These are phyloP conservation scores for Chironex yamaguchii DNA, from an alignment of 30 jellyfish, hydroid and myxozoan species.

Conservation along the genomic window DNA sequence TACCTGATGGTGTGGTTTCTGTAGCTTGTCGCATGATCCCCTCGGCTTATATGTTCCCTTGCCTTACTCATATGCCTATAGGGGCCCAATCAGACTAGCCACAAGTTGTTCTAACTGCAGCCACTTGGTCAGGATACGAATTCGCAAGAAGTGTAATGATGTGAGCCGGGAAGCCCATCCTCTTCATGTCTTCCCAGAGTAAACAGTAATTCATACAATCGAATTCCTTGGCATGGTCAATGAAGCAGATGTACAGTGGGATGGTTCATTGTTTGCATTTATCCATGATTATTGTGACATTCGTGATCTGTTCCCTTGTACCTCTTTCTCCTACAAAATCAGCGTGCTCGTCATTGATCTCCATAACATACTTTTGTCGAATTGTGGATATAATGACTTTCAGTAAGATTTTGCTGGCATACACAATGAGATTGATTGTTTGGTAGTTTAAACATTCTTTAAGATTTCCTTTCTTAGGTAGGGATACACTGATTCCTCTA, in stretches of 20 bases:
- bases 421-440: too few species aligned
- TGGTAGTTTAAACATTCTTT: too few species aligned
- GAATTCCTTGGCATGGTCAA: constrained; percentile 32
- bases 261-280: too few species aligned
- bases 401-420: too few species aligned
- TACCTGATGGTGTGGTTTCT: not conserved
- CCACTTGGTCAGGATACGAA: constrained; percentile 1
- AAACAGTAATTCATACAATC: constrained; percentile 14
- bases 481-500: too few species aligned
- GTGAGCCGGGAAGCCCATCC: constrained; percentile 5
- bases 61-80: constrained; percentile 40
- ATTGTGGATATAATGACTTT: too few species aligned
- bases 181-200: not conserved
- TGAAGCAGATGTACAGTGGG: not conserved
- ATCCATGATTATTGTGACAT: too few species aligned
- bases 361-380: too few species aligned
- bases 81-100: not conserved
- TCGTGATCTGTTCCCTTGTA: too few species aligned
- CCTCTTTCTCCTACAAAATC: too few species aligned
- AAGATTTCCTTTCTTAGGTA: too few species aligned
- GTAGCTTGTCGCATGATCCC: constrained; percentile 4
- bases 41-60: constrained; percentile 26
- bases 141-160: not conserved
- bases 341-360: too few species aligned
- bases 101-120: not conserved